Conservation (phyloP, 2,113 vertebrate species). For the Blennius ocellaris region DNA sequence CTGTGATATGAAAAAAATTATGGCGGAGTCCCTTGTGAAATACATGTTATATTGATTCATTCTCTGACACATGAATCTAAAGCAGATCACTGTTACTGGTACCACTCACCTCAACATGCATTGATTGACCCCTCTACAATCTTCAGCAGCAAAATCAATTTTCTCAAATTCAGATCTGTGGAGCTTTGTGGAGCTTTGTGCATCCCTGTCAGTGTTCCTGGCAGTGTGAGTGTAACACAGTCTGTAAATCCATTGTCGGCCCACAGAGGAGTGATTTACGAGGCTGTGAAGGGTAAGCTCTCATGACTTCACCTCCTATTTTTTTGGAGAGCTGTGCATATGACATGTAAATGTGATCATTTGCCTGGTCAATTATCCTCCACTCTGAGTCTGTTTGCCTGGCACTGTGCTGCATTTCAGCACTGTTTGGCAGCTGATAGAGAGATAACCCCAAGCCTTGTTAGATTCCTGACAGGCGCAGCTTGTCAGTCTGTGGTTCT, state of each 20-base stretch:
- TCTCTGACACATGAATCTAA: slow-evolving; percentile 52
- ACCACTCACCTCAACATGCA: slow-evolving; percentile 52
- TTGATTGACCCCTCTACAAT: slow-evolving; percentile 47
- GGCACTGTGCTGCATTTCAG: slow-evolving; percentile 47
- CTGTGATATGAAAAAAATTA: slow-evolving; percentile 21
- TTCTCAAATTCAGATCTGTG: slow-evolving; percentile 57
- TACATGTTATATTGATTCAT: slow-evolving; percentile 51
- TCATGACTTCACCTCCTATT: slow-evolving; percentile 65
- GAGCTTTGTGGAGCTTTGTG: slow-evolving; percentile 36
- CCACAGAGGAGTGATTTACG: slow-evolving; percentile 69
- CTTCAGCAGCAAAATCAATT: slow-evolving; percentile 49
- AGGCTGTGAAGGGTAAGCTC: slow-evolving; percentile 54
- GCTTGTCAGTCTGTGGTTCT: slow-evolving; percentile 74
- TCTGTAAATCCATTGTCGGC: slow-evolving; percentile 69
- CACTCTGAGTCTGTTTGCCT: slow-evolving; percentile 51
- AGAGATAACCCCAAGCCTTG: slow-evolving; percentile 71
- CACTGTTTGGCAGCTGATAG: slow-evolving; percentile 58
- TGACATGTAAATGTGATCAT: slow-evolving; percentile 76
- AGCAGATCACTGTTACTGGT: slow-evolving; percentile 43
- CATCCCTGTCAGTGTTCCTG: slow-evolving; percentile 48
- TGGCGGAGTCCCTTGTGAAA: slow-evolving; percentile 29
- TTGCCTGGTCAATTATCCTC: slow-evolving; percentile 73
- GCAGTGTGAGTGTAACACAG: slow-evolving; percentile 46
- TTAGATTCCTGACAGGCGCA: slow-evolving; percentile 75
- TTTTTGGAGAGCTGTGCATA: slow-evolving; percentile 52